Conservation (phyloP, 2,113 vertebrate genomes). For the Grantiella picta region DNA sequence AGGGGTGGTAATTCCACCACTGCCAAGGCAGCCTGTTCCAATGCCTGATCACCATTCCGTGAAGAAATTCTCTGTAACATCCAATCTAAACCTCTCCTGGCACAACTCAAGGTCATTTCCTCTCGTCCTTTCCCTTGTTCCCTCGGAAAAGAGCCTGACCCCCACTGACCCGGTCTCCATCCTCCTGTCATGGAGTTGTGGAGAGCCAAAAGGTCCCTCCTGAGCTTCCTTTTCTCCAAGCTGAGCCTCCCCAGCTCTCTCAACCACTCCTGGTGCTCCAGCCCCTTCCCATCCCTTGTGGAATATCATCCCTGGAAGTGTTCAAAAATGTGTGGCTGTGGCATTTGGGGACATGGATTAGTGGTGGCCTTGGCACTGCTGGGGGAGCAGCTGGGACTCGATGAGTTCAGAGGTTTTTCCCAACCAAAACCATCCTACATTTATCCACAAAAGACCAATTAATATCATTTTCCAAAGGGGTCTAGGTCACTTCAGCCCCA, state of each 20-base stretch:
- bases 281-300: background rate
- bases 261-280: background rate
- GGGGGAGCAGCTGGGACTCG: accelerated
- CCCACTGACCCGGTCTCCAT: background rate
- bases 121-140: background rate
- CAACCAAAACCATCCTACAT: background rate
- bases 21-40: background rate
- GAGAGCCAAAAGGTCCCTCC: background rate
- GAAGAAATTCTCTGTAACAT: background rate
- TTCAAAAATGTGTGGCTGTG: background rate
- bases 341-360: accelerated
- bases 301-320: background rate
- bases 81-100: background rate
- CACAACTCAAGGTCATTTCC: background rate
- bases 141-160: accelerated
- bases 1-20: background rate
- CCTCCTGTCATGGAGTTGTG: background rate
- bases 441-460: background rate
- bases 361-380: background rate
- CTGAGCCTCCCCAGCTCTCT: background rate
- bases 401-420: background rate
- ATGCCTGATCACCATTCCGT: too few species aligned
- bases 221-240: background rate
- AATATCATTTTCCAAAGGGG: accelerated
- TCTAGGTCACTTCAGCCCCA: background rate